Percentiles rank a stretch among this genome's conserved stretches.
Conservation (phyloP, 2,888 invertebrate species). For the Clivina fossor region DNA sequence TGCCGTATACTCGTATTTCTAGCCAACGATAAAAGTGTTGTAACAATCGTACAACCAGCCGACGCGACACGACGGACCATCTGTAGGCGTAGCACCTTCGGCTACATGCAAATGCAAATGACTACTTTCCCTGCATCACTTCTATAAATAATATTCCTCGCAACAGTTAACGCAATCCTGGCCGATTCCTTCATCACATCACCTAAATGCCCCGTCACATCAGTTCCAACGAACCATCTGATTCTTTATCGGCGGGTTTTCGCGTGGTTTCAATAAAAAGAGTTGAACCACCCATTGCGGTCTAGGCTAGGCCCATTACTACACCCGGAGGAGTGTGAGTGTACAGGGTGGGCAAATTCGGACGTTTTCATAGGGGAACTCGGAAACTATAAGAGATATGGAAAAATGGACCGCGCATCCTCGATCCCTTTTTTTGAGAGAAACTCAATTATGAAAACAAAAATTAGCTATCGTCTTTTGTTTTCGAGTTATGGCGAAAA, state of each 20-base stretch:
- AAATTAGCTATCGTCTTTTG: too few species aligned
- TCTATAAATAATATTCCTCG: constrained; percentile 73
- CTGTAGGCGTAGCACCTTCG: constrained; percentile 98
- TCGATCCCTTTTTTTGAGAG: too few species aligned
- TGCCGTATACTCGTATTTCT: constrained; percentile 70
- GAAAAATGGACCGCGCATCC: too few species aligned
- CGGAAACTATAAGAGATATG: too few species aligned
- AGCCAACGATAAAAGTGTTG: constrained; percentile 90
- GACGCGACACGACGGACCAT: constrained; percentile 99
- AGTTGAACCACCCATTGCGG: constrained; percentile 98
- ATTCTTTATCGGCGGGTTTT: constrained; percentile 52
- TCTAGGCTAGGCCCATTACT: constrained; percentile 99
- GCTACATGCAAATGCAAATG: constrained; percentile 97
- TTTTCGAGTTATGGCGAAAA: too few species aligned
- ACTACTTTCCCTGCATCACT: constrained; percentile 70
- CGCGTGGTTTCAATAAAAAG: constrained; percentile 88
- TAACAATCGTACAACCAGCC: constrained; percentile 95
- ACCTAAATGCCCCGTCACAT: constrained; percentile 96
- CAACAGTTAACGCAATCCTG: constrained; percentile 91
- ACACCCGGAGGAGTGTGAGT: constrained; percentile 91
- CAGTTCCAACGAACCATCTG: constrained; percentile 70
- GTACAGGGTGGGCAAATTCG: too few species aligned
- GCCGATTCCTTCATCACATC: constrained; percentile 99
- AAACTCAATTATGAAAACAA: too few species aligned
- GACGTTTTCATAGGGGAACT: too few species aligned